phyloP scores from a whole-genome alignment of 2,797 vertebrate genomes.

The Crenichthys baileyi region DNA sequence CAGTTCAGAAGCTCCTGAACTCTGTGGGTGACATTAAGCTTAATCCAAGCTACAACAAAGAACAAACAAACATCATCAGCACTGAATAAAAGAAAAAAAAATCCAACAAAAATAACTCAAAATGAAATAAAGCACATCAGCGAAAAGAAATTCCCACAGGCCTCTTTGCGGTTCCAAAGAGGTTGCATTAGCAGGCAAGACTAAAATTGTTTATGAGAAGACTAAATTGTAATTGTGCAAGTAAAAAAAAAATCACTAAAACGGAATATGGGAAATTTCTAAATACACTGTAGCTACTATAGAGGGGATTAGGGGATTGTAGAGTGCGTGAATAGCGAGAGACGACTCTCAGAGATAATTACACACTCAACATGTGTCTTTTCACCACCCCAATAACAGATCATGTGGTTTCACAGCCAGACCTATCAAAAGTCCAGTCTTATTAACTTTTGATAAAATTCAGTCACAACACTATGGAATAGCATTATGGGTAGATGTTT shows the following conservation, averaged over 20 bases:
- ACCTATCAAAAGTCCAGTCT: constrained; percentile 22
- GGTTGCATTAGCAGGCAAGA: constrained; percentile 27
- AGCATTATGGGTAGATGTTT: background rate
- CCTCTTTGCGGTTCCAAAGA: constrained; percentile 23
- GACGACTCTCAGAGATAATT: constrained; percentile 52
- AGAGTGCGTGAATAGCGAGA: constrained; percentile 37
- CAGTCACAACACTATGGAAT: constrained; percentile 8
- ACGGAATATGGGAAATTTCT: constrained; percentile 19
- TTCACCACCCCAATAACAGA: constrained; percentile 35
- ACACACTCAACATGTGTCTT: constrained; percentile 51
- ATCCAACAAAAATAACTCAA: constrained; percentile 14
- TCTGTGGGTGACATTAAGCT: constrained; percentile 44
- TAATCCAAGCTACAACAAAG: constrained; percentile 24
- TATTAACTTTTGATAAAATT: constrained; percentile 23
- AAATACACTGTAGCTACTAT: constrained; percentile 43
- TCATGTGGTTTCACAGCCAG: constrained; percentile 21
- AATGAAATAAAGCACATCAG: constrained; percentile 43
- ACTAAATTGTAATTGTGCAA: constrained; percentile 34
- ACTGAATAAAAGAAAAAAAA: background rate
- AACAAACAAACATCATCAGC: constrained; percentile 44
- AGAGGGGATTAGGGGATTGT: constrained; percentile 50
- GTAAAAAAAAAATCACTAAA: constrained; percentile 9
- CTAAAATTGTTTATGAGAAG: constrained; percentile 43
- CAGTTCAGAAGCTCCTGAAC: constrained; percentile 63
- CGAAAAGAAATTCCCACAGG: constrained; percentile 40